phyloP scores from a whole-genome alignment of 2,888 invertebrate genomes.

The Rhagium mordax region DNA sequence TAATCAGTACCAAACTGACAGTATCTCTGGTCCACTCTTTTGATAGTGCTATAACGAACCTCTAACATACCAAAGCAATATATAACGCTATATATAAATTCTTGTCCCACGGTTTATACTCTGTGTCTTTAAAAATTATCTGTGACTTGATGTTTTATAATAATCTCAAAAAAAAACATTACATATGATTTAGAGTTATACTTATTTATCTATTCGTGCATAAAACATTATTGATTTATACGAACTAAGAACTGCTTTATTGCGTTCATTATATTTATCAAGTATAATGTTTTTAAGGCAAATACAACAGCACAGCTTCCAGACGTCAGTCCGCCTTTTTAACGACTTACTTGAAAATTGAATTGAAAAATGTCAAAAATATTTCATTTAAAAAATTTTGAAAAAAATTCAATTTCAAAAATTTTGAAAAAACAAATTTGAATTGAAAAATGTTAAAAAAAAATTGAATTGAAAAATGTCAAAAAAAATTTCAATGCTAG shows the following conservation, averaged over 20 bases:
- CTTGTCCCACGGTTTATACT: conserved; percentile 63
- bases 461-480: no score
- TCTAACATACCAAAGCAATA: conserved; percentile 63
- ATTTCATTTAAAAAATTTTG: no score
- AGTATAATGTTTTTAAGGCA: neutral
- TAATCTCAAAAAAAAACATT: conserved; percentile 42
- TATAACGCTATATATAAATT: conserved; percentile 62
- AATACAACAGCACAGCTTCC: neutral
- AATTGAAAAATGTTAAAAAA: no score
- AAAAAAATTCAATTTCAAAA: no score
- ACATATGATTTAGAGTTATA: conserved; percentile 39
- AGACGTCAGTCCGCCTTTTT: no score
- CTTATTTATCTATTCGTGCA: conserved; percentile 34
- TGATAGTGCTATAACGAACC: conserved; percentile 63
- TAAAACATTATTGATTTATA: conserved; percentile 21
- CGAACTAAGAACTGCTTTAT: neutral
- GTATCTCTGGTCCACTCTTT: conserved; percentile 56
- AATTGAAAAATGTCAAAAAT: no score
- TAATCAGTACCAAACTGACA: conserved; percentile 47
- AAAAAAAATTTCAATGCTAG: no score
- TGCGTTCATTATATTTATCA: neutral
- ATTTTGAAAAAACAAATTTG: no score
- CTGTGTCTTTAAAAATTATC: conserved; percentile 59
- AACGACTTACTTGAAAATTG: no score
- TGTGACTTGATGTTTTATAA: conserved; percentile 55